These are phyloP conservation scores for Drosophila dives DNA, from an alignment of 2,888 invertebrate genomes.

Conservation along the genomic window DNA sequence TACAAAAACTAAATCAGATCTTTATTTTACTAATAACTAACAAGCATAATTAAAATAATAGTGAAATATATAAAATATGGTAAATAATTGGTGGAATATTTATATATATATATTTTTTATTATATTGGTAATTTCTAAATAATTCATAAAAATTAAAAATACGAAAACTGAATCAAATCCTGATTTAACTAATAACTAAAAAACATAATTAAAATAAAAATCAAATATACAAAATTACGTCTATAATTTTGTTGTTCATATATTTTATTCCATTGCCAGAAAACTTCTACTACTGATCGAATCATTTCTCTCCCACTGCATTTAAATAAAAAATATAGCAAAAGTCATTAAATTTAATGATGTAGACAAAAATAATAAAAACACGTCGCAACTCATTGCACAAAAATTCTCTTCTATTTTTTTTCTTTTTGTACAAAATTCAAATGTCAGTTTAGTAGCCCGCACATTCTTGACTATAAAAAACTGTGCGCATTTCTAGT, in stretches of 20 bases:
- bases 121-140: not conserved
- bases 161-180: rapidly evolving
- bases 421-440: not conserved
- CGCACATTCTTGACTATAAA: slow-evolving; percentile 43
- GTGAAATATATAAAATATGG: not conserved
- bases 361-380: not conserved
- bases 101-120: not conserved
- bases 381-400: not conserved
- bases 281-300: not conserved
- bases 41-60: not conserved
- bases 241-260: rapidly evolving
- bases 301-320: no score
- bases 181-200: no score
- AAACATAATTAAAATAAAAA: not conserved
- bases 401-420: not conserved
- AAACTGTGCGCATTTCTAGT: slow-evolving; percentile 30
- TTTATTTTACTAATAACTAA: no score
- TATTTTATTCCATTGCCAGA: not conserved
- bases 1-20: rapidly evolving
- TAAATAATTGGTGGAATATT: not conserved
- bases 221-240: not conserved
- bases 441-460: slow-evolving; percentile 47
- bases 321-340: not conserved
- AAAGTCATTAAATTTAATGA: slow-evolving; percentile 2
- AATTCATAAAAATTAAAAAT: not conserved